Evolutionary conservation across 2,797 vertebrate species (phyloP).

Genomic region (Pipistrellus kuhlii): DNA sequence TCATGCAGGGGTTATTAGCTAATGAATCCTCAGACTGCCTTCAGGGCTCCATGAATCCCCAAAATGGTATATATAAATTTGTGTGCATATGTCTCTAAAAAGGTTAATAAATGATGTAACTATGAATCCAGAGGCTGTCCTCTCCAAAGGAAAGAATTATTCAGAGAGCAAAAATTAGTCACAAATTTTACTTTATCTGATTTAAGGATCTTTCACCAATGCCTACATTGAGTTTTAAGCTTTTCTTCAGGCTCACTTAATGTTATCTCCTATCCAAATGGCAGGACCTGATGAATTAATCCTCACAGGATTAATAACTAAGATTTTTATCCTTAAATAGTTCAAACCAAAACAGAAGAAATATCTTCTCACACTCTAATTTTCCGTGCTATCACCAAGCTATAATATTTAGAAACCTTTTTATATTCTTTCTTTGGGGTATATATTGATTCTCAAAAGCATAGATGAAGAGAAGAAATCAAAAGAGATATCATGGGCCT

Average conservation of each 20-base stretch:
- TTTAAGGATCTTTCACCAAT: slow-evolving; percentile 55
- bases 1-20: not conserved
- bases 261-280: slow-evolving; percentile 12
- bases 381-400: slow-evolving; percentile 31
- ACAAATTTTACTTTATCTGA: slow-evolving; percentile 62
- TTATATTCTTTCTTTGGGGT: slow-evolving; percentile 26
- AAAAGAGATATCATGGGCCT: not conserved
- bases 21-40: not conserved
- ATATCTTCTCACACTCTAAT: slow-evolving; percentile 16
- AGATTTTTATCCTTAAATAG: slow-evolving; percentile 36
- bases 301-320: slow-evolving; percentile 51
- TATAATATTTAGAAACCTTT: slow-evolving; percentile 30
- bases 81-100: not conserved
- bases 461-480: slow-evolving; percentile 39
- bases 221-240: slow-evolving; percentile 12
- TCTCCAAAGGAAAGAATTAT: slow-evolving; percentile 44
- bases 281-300: not conserved
- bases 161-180: slow-evolving; percentile 34
- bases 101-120: not conserved
- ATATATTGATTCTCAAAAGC: slow-evolving; percentile 57
- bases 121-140: not conserved
- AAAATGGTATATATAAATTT: slow-evolving; percentile 7
- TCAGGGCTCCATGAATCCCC: not conserved
- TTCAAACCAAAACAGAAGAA: slow-evolving; percentile 55
- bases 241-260: slow-evolving; percentile 40